A percentile compares a stretch with the other conserved stretches of the same genome.
Conservation (phyloP, 2,113 vertebrate genomes). For the Tetraodon nigroviridis region DNA sequence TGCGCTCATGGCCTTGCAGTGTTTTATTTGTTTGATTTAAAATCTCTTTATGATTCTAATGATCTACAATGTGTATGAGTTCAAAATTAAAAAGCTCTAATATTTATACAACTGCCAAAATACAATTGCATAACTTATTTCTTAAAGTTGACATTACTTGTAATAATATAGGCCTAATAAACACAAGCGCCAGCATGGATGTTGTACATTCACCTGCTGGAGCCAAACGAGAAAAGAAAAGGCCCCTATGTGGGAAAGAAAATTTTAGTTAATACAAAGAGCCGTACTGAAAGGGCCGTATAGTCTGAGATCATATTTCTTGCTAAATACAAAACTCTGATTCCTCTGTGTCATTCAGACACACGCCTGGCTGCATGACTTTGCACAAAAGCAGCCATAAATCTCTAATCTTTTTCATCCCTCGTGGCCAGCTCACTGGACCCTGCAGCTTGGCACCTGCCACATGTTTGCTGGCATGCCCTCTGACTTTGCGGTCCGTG, state of each 20-base stretch:
- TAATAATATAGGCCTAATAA: too few species aligned
- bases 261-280: too few species aligned
- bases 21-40: slow-evolving; percentile 22
- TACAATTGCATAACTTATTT: too few species aligned
- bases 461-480: slow-evolving; percentile 57
- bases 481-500: slow-evolving; percentile 51
- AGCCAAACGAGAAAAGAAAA: too few species aligned
- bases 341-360: slow-evolving; percentile 13
- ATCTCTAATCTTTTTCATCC: slow-evolving; percentile 44
- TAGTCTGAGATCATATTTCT: neutral
- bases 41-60: neutral
- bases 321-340: neutral
- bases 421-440: slow-evolving; percentile 33
- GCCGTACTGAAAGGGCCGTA: neutral
- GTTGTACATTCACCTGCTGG: too few species aligned
- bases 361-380: slow-evolving; percentile 39
- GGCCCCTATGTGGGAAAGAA: too few species aligned
- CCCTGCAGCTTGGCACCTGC: slow-evolving; percentile 52
- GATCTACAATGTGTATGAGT: too few species aligned
- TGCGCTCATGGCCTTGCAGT: slow-evolving; percentile 10
- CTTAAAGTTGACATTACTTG: too few species aligned
- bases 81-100: too few species aligned
- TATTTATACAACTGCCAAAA: too few species aligned
- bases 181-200: too few species aligned
- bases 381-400: slow-evolving; percentile 43